Conservation (phyloP, 2,888 invertebrate species). For the Nomada hirtipes region DNA sequence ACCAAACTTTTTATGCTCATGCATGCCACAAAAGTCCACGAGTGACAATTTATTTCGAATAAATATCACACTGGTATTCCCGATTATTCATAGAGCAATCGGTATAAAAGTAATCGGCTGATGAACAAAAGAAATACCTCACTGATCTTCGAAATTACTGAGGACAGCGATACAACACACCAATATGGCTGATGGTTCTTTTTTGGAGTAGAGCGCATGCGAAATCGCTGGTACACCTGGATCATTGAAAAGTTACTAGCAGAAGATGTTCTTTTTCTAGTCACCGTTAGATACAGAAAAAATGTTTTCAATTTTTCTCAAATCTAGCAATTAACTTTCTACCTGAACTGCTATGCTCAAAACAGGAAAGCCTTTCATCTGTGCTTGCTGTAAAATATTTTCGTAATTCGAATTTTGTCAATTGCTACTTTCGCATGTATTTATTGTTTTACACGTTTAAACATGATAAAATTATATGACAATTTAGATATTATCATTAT, state of each 20-base stretch:
- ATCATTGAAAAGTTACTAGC: slow-evolving; percentile 69
- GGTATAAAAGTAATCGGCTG: slow-evolving; percentile 13
- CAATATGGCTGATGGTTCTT: slow-evolving; percentile 85
- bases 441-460: background rate
- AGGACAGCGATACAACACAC: slow-evolving; percentile 84
- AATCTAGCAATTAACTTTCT: background rate
- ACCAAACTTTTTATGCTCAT: slow-evolving; percentile 82
- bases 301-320: background rate
- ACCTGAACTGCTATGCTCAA: background rate
- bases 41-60: background rate
- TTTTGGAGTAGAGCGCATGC: slow-evolving; percentile 80
- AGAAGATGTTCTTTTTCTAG: slow-evolving; percentile 14
- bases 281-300: slow-evolving; percentile 18
- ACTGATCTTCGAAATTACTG: slow-evolving; percentile 83
- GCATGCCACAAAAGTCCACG: slow-evolving; percentile 60
- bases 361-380: background rate
- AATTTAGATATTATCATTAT: background rate
- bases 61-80: slow-evolving; percentile 19
- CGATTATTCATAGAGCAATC: slow-evolving; percentile 23
- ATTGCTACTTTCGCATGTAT: too few species aligned
- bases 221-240: slow-evolving; percentile 60
- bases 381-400: background rate
- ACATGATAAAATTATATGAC: background rate
- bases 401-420: too few species aligned
- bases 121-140: slow-evolving; percentile 78